Conservation (phyloP, 2,888 invertebrate genomes). For the Mamestra brassicae region DNA sequence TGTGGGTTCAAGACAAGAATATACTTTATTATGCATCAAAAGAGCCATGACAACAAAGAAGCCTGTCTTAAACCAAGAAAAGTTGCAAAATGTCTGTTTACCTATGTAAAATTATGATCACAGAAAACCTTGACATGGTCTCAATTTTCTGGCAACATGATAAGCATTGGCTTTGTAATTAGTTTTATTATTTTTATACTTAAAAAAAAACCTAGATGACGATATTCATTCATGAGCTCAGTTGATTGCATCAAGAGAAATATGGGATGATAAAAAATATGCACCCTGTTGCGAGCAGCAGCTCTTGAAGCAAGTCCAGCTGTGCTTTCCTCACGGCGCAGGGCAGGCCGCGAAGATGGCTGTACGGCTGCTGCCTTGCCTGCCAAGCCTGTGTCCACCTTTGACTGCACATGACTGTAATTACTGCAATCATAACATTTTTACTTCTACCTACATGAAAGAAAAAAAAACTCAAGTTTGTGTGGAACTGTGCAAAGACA, state of each 20-base stretch:
- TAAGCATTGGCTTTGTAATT: neutral
- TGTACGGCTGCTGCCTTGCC: slow-evolving; percentile 71
- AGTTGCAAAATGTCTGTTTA: neutral
- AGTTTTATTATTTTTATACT: neutral
- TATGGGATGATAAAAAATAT: neutral
- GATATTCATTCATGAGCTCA: too few relatives aligned
- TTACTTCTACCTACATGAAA: slow-evolving; percentile 52
- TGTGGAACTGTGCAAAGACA: neutral
- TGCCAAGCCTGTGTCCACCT: slow-evolving; percentile 85
- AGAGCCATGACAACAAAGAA: neutral
- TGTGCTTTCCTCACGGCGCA: slow-evolving; percentile 87
- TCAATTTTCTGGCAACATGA: slow-evolving; percentile 1
- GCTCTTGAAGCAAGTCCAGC: slow-evolving; percentile 81
- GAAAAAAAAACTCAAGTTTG: neutral
- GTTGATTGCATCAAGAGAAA: too few relatives aligned
- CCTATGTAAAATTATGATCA: neutral
- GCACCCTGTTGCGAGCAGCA: slow-evolving; percentile 78
- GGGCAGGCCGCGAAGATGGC: slow-evolving; percentile 78
- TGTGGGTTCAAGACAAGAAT: too few relatives aligned
- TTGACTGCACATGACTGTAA: slow-evolving; percentile 88
- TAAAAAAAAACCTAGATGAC: too few relatives aligned
- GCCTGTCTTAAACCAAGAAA: neutral
- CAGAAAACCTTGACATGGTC: neutral
- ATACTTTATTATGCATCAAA: too few relatives aligned
- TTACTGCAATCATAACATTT: slow-evolving; percentile 71